Evolutionary conservation across 2,797 vertebrate genomes (phyloP), one percentile per base, ranked within the genome.

Genomic region (Enoplosus armatus): DNA sequence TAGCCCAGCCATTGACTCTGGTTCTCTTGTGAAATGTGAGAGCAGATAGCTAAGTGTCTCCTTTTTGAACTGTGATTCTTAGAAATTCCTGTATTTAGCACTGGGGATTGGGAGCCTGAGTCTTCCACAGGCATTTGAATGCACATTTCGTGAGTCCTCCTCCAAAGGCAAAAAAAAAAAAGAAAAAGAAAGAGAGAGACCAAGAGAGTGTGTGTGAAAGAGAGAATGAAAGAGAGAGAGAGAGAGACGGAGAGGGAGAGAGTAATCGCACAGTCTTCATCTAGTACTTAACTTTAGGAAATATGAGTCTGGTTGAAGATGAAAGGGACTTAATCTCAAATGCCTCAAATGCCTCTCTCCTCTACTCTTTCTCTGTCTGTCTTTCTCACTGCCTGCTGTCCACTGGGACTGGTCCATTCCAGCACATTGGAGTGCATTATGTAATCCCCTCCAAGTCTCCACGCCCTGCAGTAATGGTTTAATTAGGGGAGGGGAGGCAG

Each of bases 241-340:
- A 78, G 83, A 69, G 62, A 63, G 75, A 72, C 60, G 55, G 83
- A 84, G 82, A 75, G 86, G 77, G 86, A 77, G 75, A 87, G 85
- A 89, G 88, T 83, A 93, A 92, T 90, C 87, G 81, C 89, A 85
- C 90, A 89, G 93, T 92, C 88, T 90, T 91, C 91, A 93, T 95
- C 91, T 93, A 87, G 80, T 93, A 89, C 92, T 92, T 93, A 93
- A 92, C 93, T 94, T 94, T 92, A 91, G 91, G 92, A 94, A 93
- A 94, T 94, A 94, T 90, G 90, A 93, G 89, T 93, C 91, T 92
- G 91, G 87, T 94, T 93, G 92, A 95, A 95, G 93, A 95, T 96
- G 93, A 95, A 96, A 95, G 93, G 90, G 92, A 94, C 92, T 95
- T 94, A 94, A 94, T 93, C 91, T 93, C 91, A 85, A 91, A 93